phyloP scores from a whole-genome alignment of 2,888 invertebrate species.

The Tachina lurida region DNA sequence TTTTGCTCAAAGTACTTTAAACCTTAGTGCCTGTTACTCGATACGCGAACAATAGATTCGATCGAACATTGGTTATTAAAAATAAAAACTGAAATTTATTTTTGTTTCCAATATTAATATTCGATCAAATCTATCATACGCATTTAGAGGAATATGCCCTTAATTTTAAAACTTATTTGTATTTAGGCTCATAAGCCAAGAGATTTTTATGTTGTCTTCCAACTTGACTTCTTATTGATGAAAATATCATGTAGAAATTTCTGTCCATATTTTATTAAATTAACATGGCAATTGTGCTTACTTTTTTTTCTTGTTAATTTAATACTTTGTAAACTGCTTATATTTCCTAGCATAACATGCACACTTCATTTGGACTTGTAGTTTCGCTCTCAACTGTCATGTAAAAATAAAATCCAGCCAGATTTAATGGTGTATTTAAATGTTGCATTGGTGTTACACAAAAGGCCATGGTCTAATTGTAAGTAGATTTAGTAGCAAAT shows the following conservation, averaged over 20 bases:
- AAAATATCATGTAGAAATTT: not conserved
- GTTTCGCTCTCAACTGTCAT: not conserved
- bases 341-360: not conserved
- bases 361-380: not conserved
- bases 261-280: not conserved
- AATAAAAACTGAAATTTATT: no score
- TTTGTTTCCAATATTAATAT: no score
- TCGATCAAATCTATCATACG: no score
- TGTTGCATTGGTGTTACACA: conserved; percentile 62
- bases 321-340: not conserved
- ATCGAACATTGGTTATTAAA: no score
- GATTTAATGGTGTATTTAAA: conserved; percentile 63
- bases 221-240: no score
- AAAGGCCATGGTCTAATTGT: conserved; percentile 67
- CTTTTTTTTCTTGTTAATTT: not conserved
- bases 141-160: no score
- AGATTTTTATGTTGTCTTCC: not conserved
- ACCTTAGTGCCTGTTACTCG: no score
- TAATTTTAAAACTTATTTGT: no score
- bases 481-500: conserved; percentile 55
- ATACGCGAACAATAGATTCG: no score
- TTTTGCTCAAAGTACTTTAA: no score
- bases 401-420: conserved; percentile 12
- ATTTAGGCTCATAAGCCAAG: not conserved
- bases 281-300: not conserved